Base-by-base conservation (phyloP, 2,113 vertebrate species). In the Mionectes macconnelli region DNA sequence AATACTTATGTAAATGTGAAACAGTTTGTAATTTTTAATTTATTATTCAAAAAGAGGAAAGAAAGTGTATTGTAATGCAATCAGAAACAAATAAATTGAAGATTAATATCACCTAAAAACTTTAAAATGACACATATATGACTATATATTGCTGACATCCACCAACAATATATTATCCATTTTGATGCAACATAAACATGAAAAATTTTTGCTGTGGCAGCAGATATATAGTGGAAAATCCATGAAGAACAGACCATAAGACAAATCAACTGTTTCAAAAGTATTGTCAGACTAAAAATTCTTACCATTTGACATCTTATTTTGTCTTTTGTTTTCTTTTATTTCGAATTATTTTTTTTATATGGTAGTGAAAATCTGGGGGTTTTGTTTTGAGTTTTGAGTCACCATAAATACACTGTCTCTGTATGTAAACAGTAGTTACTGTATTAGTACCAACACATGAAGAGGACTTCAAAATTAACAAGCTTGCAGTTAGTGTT, bases 31-130 rank as follows among this genome's bases (percentile, higher is more conserved):
- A 66, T 82, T 79, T 89, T 92, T 18, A 52, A 47, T 21, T 84
- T 76, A 57, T 60, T 84, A 59, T 88, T 94, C 24, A 92, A 28
- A 88, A 95, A 87, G 45, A 73, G 8, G 76, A 78, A 94, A 72
- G 42, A 42, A 88, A 59, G 2, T 28, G 9, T 40, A 53, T 24
- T 57, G 8, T 7, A 1, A 18, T 68, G 55, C 45, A 40, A 73
- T 40, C 14, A 52, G 59, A 92, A 83, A 20, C 30, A 92, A 92
- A 76, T 28, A 86, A 75, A 78, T 33, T 40, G 56, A 90, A 88
- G 22, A 44, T 81, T 35, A 31, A 19, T 73, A 40, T 50, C n/a
- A 75, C 23, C 7, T 52, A 39, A 45, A 88, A 28, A 63, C 18
- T 84, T 28, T 45, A 62, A 70, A 91, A 40, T 77, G 45, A 67